phyloP scores from a whole-genome alignment of 2,888 invertebrate genomes.

The Callimorpha dominula region DNA sequence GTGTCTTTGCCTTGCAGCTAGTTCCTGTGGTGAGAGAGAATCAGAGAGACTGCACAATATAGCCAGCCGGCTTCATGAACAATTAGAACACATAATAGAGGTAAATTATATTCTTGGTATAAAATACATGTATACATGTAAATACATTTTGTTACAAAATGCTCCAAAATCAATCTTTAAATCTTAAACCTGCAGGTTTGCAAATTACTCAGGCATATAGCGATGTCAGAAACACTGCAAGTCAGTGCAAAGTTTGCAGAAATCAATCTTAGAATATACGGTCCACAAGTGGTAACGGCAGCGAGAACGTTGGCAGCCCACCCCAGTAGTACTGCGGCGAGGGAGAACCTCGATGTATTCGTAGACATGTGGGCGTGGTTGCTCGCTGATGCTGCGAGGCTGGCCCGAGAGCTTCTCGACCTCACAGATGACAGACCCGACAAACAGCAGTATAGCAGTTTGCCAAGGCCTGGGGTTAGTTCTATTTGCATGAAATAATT shows the following conservation, averaged over 20 bases:
- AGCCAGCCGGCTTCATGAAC: slow-evolving; percentile 98
- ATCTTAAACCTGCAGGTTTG: slow-evolving; percentile 90
- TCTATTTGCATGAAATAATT: background rate
- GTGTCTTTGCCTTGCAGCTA: slow-evolving; percentile 68
- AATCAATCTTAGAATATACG: slow-evolving; percentile 97
- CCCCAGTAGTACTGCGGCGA: slow-evolving; percentile 97
- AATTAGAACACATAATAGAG: slow-evolving; percentile 99
- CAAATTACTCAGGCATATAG: slow-evolving; percentile 98
- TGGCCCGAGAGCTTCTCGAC: slow-evolving; percentile 96
- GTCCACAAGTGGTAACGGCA: slow-evolving; percentile 97
- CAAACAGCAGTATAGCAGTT: slow-evolving; percentile 92
- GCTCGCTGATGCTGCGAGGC: slow-evolving; percentile 95
- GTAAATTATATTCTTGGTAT: slow-evolving; percentile 78
- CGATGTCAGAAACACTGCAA: slow-evolving; percentile 97
- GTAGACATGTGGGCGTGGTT: slow-evolving; percentile 98
- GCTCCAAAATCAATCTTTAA: background rate
- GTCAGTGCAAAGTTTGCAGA: slow-evolving; percentile 98
- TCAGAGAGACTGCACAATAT: slow-evolving; percentile 97
- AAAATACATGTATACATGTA: background rate
- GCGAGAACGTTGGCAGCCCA: slow-evolving; percentile 96
- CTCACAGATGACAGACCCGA: slow-evolving; percentile 88
- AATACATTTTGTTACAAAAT: background rate
- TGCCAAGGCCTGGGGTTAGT: slow-evolving; percentile 97
- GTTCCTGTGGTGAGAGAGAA: slow-evolving; percentile 88
- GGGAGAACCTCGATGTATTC: slow-evolving; percentile 98